Conservation (phyloP, 1,140 invertebrate species). For the Schlechtendalia chinensis region DNA sequence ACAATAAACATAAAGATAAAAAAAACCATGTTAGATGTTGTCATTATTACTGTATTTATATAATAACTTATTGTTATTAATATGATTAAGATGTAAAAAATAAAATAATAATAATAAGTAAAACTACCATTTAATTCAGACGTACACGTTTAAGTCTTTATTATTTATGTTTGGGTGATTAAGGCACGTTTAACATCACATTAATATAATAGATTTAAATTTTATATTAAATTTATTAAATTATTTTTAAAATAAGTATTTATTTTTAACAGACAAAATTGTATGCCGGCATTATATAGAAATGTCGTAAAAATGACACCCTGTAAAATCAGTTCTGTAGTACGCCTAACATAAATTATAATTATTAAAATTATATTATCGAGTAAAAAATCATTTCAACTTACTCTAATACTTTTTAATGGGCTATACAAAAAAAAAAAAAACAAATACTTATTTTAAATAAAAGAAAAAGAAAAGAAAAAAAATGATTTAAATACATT, state of each 20-base stretch:
- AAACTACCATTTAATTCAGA: conserved; percentile 25
- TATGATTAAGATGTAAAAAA: conserved; percentile 6
- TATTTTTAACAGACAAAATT: conserved; percentile 19
- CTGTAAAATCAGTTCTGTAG: conserved; percentile 47
- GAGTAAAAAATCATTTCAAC: conserved; percentile 24
- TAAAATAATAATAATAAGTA: conserved; percentile 27
- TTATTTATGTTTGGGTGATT: conserved; percentile 22
- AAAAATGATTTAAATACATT: neutral
- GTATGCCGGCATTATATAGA: conserved; percentile 15
- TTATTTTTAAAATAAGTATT: conserved; percentile 29
- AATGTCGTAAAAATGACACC: conserved; percentile 40
- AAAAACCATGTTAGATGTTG: neutral
- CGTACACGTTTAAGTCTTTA: conserved; percentile 35
- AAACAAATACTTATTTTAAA: neutral
- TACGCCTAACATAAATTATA: conserved; percentile 25
- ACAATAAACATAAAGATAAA: conserved; percentile 15
- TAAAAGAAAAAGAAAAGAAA: neutral
- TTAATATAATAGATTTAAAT: neutral
- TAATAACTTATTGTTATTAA: neutral
- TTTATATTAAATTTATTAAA: too few relatives aligned
- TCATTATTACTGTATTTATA: neutral
- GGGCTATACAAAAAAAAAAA: neutral
- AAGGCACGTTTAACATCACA: conserved; percentile 47
- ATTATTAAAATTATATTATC: conserved; percentile 16
- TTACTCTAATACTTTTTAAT: conserved; percentile 39